Conservation (phyloP, 2,113 vertebrate genomes). For the Ardeotis arabs region DNA sequence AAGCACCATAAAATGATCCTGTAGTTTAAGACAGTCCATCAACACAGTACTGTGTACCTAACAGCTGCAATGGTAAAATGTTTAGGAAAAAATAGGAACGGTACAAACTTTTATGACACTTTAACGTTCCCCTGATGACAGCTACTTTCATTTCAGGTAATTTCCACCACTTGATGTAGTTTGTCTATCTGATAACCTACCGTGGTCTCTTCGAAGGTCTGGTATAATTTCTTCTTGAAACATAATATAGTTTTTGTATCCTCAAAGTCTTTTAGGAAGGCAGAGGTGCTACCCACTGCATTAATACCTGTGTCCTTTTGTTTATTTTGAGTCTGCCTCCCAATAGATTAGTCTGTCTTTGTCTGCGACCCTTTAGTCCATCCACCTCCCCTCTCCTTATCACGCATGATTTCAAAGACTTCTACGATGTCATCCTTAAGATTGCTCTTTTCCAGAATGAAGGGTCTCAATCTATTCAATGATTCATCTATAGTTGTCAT, state of each 20-base stretch:
- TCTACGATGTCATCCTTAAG: neutral
- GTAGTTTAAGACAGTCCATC: neutral
- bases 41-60: neutral
- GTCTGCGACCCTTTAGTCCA: neutral
- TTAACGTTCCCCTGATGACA: neutral
- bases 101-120: neutral
- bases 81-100: neutral
- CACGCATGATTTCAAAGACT: neutral
- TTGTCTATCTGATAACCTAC: neutral
- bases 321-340: neutral
- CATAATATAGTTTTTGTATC: neutral
- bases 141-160: neutral
- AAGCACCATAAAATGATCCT: neutral
- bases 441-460: neutral
- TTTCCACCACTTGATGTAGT: neutral
- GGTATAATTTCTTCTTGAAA: neutral
- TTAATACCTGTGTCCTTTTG: neutral
- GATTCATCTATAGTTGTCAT: neutral
- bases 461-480: neutral
- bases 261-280: neutral
- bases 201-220: neutral
- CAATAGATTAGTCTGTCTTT: neutral
- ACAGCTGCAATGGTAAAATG: neutral
- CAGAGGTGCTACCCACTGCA: neutral
- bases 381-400: neutral